Conservation (phyloP, 2,888 invertebrate species). For the Heliothis peltigera region DNA sequence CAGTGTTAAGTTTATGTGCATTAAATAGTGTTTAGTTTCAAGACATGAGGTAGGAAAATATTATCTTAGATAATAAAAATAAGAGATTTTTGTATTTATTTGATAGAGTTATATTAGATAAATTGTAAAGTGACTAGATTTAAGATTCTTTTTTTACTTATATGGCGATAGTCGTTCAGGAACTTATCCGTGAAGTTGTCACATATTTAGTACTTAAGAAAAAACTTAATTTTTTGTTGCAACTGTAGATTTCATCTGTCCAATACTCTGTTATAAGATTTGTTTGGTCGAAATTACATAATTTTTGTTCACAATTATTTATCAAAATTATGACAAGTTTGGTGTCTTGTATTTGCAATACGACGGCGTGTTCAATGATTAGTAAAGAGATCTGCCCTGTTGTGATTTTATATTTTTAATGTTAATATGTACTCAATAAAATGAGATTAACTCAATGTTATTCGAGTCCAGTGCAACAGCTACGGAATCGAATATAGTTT, state of each 20-base stretch:
- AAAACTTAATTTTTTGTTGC: constrained; percentile 82
- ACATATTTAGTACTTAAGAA: constrained; percentile 85
- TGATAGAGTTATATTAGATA: constrained; percentile 89
- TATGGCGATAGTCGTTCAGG: constrained; percentile 88
- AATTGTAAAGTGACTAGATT: constrained; percentile 88
- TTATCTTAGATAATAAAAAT: constrained; percentile 86
- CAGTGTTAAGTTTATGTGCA: constrained; percentile 78
- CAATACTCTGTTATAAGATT: constrained; percentile 57
- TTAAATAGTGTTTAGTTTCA: constrained; percentile 86
- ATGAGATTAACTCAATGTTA: constrained; percentile 83
- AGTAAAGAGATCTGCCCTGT: constrained; percentile 84
- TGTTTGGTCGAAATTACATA: constrained; percentile 45
- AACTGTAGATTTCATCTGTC: constrained; percentile 64
- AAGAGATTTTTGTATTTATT: constrained; percentile 90
- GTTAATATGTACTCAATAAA: constrained; percentile 82
- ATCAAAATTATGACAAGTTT: constrained; percentile 35
- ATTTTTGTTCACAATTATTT: constrained; percentile 24
- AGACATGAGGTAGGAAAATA: constrained; percentile 88
- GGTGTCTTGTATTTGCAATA: constrained; percentile 57
- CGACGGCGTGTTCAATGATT: constrained; percentile 63
- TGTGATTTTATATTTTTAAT: constrained; percentile 83
- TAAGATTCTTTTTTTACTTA: constrained; percentile 84
- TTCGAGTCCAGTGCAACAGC: constrained; percentile 75
- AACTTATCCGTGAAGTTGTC: constrained; percentile 79
- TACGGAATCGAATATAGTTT: constrained; percentile 45